Percentiles rank a stretch among this genome's conserved stretches.
Evolutionary conservation across 2,888 invertebrate species (phyloP).

Genomic region (Melanophora roralis): DNA sequence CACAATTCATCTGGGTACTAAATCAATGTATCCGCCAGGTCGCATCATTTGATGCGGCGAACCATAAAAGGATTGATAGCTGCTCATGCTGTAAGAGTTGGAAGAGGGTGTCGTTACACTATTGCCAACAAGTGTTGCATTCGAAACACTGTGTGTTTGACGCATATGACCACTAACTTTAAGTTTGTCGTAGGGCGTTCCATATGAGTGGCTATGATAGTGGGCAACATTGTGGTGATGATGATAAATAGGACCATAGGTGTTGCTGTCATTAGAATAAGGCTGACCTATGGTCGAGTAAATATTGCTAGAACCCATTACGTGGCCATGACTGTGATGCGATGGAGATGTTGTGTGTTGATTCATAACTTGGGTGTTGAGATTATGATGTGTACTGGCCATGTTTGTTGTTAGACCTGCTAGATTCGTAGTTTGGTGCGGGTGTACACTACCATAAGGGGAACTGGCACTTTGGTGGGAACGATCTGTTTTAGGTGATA

Average conservation of each 20-base stretch:
- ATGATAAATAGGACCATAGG: constrained; percentile 77
- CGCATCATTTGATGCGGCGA: constrained; percentile 75
- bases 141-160: constrained; percentile 39
- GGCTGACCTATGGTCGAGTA: constrained; percentile 75
- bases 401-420: constrained; percentile 24
- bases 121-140: constrained; percentile 24
- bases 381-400: constrained; percentile 52
- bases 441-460: constrained; percentile 30
- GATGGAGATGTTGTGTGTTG: constrained; percentile 44
- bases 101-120: constrained; percentile 51
- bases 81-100: constrained; percentile 73
- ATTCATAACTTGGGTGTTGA: constrained; percentile 46
- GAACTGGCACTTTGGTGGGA: constrained; percentile 21
- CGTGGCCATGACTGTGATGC: constrained; percentile 49
- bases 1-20: constrained; percentile 74
- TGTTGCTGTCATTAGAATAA: constrained; percentile 74
- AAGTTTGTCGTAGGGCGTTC: constrained; percentile 76
- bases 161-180: constrained; percentile 70
- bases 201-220: constrained; percentile 68
- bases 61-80: constrained; percentile 75
- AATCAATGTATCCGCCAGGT: constrained; percentile 75
- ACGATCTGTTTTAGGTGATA: constrained; percentile 61
- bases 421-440: background rate
- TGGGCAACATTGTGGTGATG: constrained; percentile 70
- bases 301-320: constrained; percentile 71